A percentile compares a stretch with the other conserved stretches of the same genome.
Conservation (phyloP, 1,140 invertebrate species). For the Homarus americanus region DNA sequence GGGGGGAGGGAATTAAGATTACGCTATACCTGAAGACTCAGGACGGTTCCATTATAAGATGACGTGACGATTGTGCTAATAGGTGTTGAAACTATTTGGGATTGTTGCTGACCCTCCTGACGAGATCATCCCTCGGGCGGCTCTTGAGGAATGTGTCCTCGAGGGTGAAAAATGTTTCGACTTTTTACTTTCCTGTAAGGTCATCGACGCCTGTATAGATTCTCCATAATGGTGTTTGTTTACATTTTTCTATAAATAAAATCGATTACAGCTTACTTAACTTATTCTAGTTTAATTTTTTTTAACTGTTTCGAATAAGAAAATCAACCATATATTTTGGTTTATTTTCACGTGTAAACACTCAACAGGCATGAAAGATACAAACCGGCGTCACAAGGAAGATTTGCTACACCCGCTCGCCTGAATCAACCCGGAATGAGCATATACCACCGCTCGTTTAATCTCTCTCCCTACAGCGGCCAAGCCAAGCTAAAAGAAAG, state of each 20-base stretch:
- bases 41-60: not conserved
- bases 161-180: no score
- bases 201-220: no score
- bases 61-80: not conserved
- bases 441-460: not conserved
- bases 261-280: no score
- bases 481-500: not conserved
- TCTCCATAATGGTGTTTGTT: no score
- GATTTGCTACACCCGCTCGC: not conserved
- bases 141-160: no score
- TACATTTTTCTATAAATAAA: no score
- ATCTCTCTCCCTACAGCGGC: not conserved
- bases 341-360: no score
- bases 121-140: not conserved
- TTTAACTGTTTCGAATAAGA: no score
- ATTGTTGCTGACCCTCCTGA: not conserved
- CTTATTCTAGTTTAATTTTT: no score
- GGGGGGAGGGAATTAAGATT: not conserved
- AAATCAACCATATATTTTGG: no score
- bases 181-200: no score
- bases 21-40: not conserved
- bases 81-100: not conserved
- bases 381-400: not conserved
- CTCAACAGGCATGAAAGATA: no score
- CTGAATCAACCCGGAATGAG: not conserved